Base-by-base conservation (phyloP, 1,140 invertebrate genomes). In the Brachionus rotundiformis region DNA sequence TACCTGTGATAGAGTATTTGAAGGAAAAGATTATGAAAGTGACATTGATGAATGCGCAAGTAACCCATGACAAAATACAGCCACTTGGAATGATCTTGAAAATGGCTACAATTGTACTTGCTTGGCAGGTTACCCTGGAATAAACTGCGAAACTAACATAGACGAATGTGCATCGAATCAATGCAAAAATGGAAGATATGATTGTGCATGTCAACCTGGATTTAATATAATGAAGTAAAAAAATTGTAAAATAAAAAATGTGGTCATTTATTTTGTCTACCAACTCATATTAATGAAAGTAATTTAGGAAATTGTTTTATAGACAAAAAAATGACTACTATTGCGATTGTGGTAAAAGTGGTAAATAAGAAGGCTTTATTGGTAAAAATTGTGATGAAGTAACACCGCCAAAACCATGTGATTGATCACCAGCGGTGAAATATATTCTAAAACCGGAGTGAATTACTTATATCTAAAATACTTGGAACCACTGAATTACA, bases 101-200 rank as follows among this genome's bases (percentile, higher is more conserved):
- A 49, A 93, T 79, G 98, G 96, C 89, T 99, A 96, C 89, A 93
- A 94, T 86, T 99, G 97, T 87, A 92, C 93, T 83, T 99, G 96
- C 88, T 95, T 95, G 7, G 91, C 93, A 2, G 96, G 96, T 47
- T 98, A 96, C 89, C 97, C 94, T 83, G 94, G 94, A 93, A 88
- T 90, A 76, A 23, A 41, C 19, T 83, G 83, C 59, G 59, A 83
- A 19, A 11, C 33, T 3, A 81, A 86, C 27, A 83, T 82, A 19
- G 49, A 82, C 39, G 63, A 82, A 80, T 82, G 82, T 71, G 29
- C 27, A 36, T 44, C 82, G 25, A 80, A 8, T 33, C 71, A 47
- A 36, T 82, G 82, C 13, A 44, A 16, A 8, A 44, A 65, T 44
- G 65, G 79, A n/a, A n/a, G n/a, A n/a, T n/a, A n/a, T n/a, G n/a